Conservation (phyloP, 2,113 vertebrate species). For the Cardinalis cardinalis region DNA sequence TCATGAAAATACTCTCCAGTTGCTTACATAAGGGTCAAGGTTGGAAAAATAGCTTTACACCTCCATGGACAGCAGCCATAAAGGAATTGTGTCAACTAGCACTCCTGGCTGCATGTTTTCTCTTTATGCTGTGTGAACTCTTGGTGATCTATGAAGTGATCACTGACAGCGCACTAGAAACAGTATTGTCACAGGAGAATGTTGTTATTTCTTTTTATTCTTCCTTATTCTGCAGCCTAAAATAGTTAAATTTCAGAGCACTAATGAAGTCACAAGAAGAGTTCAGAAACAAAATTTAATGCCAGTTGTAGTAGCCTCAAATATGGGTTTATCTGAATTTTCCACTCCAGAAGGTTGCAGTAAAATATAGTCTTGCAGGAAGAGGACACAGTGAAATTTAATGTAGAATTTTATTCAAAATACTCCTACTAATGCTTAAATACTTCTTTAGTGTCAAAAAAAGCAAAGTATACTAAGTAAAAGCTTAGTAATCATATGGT, state of each 20-base stretch:
- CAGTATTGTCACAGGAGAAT: background rate
- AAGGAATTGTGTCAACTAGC: slow-evolving; percentile 13
- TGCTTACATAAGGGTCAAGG: slow-evolving; percentile 39
- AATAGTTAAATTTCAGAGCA: background rate
- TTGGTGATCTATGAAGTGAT: background rate
- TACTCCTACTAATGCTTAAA: background rate
- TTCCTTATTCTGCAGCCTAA: background rate
- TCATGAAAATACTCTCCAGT: slow-evolving; percentile 20
- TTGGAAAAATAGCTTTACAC: slow-evolving; percentile 42
- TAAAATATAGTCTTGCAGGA: background rate
- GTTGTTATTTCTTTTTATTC: background rate
- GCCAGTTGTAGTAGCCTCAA: background rate
- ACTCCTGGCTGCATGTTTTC: background rate
- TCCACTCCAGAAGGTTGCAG: background rate
- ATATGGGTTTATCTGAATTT: background rate
- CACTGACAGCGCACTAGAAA: background rate
- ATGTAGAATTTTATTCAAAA: background rate
- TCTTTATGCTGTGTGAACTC: background rate
- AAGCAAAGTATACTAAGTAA: background rate
- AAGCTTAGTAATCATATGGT: background rate
- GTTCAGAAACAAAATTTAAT: background rate
- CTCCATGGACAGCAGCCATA: background rate
- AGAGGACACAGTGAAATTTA: background rate
- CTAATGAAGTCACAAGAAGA: background rate
- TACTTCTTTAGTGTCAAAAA: too few species aligned